Base-by-base conservation (phyloP, 2,797 vertebrate species). In the Lemur catta region DNA sequence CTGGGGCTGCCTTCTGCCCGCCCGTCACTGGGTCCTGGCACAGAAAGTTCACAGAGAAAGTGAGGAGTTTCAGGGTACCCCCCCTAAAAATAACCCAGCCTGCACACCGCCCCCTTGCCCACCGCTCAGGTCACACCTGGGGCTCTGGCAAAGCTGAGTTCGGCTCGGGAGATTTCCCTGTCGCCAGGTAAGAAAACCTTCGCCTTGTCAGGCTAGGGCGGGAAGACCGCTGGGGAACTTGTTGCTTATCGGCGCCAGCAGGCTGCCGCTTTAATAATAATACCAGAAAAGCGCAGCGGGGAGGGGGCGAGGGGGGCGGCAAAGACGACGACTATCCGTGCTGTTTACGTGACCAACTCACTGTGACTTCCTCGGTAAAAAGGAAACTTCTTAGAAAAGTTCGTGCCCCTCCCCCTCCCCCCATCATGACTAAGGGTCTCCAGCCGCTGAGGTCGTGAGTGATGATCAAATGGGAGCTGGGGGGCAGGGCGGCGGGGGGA, bases 181-280 rank as follows among this genome's bases (percentile, higher is more conserved):
- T 95, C 97, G 88, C 95, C 99, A 98, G 98, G 98, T 99, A 98
- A 98, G 98, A 98, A 98, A 97, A 93, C 84, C 84, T 97, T 97
- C 92, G 96, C 93, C 97, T 96, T 95, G 96, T 63, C 97, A 97
- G 91, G 80, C 92, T 94, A 92, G 96, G 93, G 97, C 95, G 94
- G 97, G 98, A 97, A 97, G 98, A 97, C 89, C 95, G 97, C 98
- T 95, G 96, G 97, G 98, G 98, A 98, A 99, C 99, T 99, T 99
- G 99, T 99, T 99, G 99, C 99, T 99, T 98, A 97, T 97, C 96
- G 75, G 96, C 94, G 98, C 93, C 96, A 95, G 98, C 85, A 74
- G 95, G 95, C 97, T 94, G 94, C 87, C 57, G 95, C 98, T 98
- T 96, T 98, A 97, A 97, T 97, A 98, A 97, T 96, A 98, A 93